Evolutionary conservation across 2,797 vertebrate genomes (phyloP).

Genomic region (Leontopithecus rosalia): DNA sequence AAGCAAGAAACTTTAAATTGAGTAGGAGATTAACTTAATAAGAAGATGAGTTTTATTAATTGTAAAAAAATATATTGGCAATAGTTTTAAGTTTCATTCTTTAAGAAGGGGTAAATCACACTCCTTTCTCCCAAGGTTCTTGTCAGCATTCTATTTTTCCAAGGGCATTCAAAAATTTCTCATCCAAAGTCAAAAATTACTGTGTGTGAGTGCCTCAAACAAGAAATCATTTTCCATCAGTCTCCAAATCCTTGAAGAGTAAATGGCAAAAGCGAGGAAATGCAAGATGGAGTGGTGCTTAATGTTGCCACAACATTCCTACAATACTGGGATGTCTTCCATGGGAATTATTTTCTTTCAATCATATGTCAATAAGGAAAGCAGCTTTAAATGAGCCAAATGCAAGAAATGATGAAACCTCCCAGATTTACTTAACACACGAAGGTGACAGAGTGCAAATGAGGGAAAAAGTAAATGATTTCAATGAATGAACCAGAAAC

Average conservation of each 20-base stretch:
- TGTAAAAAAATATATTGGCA: neutral
- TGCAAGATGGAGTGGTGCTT: too few species aligned
- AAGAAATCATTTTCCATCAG: neutral
- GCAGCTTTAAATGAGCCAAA: neutral
- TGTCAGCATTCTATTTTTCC: neutral
- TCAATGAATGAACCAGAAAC: neutral
- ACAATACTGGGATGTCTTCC: neutral
- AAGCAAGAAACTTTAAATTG: neutral
- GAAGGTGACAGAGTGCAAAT: neutral
- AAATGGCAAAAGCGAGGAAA: neutral
- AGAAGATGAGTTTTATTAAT: neutral
- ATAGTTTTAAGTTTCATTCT: neutral
- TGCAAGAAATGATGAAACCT: neutral
- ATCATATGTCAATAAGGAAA: neutral
- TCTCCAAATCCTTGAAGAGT: neutral
- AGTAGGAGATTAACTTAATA: neutral
- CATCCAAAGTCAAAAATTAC: neutral
- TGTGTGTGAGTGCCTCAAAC: neutral
- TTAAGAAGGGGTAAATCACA: neutral
- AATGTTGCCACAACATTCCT: rapidly evolving
- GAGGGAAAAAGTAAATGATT: neutral
- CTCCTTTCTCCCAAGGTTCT: neutral
- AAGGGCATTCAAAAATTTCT: neutral
- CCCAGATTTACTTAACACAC: neutral
- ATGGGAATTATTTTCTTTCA: neutral